Conservation (phyloP, 2,113 vertebrate species). For the Azemiops feae region DNA sequence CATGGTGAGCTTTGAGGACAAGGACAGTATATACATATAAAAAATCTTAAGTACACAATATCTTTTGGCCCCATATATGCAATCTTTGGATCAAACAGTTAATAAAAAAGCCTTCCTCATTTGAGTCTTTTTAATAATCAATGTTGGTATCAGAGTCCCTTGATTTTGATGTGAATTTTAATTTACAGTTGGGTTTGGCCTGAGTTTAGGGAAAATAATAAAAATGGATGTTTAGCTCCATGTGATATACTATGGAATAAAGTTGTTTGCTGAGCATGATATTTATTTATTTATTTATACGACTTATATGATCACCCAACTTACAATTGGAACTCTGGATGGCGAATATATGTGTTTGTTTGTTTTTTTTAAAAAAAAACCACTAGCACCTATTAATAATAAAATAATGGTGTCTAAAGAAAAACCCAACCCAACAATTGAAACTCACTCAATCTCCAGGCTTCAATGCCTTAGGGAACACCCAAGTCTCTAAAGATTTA, state of each 20-base stretch:
- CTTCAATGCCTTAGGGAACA: not conserved
- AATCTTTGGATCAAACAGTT: not conserved
- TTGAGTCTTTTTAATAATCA: not conserved
- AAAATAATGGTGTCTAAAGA: not conserved
- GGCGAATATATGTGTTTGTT: not conserved
- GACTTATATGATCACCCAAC: not conserved
- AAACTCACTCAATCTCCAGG: not conserved
- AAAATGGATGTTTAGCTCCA: not conserved
- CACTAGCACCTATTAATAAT: not conserved
- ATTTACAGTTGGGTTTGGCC: rapidly evolving
- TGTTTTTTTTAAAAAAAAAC: not conserved
- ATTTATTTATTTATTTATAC: not conserved
- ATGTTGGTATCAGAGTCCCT: rapidly evolving
- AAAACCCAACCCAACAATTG: not conserved
- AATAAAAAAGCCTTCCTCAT: not conserved
- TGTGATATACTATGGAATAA: not conserved
- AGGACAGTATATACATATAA: too few species aligned
- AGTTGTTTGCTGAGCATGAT: not conserved
- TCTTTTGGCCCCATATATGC: not conserved
- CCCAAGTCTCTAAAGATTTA: not conserved
- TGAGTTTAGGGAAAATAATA: not conserved
- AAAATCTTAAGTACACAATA: not conserved
- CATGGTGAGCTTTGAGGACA: too few species aligned
- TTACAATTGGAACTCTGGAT: not conserved
- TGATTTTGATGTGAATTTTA: not conserved